Conservation (phyloP, 2,797 vertebrate species). For the Anguilla obscura region DNA sequence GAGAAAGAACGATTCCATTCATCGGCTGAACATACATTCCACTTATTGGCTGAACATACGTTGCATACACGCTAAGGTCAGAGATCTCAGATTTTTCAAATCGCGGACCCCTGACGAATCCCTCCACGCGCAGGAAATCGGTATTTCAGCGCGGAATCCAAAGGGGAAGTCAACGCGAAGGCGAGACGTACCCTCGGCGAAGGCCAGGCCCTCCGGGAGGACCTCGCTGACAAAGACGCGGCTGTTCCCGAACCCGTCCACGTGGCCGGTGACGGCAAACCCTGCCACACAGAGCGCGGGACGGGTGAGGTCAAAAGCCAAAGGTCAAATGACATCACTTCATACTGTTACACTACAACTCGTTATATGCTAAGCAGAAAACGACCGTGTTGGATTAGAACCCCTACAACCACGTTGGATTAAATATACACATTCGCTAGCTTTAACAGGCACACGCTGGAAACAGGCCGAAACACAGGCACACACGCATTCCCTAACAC, state of each 20-base stretch:
- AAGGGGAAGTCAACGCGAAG: neutral
- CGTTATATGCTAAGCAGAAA: neutral
- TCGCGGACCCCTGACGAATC: slow-evolving; percentile 2
- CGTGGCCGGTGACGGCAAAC: slow-evolving; percentile 84
- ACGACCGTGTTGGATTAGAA: neutral
- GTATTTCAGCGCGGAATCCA: neutral
- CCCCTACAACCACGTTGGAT: too few relatives aligned
- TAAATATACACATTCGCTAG: neutral
- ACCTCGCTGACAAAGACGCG: slow-evolving; percentile 85
- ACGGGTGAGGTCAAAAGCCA: slow-evolving; percentile 10
- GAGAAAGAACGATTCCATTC: neutral
- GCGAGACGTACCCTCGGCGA: slow-evolving; percentile 71
- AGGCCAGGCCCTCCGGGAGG: slow-evolving; percentile 76
- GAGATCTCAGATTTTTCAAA: slow-evolving; percentile 29
- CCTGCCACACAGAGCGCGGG: slow-evolving; percentile 59
- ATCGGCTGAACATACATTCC: neutral
- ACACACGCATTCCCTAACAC: neutral
- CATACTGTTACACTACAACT: neutral
- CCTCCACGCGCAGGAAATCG: neutral
- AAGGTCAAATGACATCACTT: neutral
- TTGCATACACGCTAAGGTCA: slow-evolving; percentile 44
- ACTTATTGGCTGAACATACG: neutral
- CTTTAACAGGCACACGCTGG: neutral
- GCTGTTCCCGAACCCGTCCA: slow-evolving; percentile 73
- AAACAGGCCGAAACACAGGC: neutral